Percentiles rank a stretch among this genome's conserved stretches.
phyloP scores from a whole-genome alignment of 30 jellyfish, hydroid and myxozoan genomes.

The Pseudorhiza aurosa region DNA sequence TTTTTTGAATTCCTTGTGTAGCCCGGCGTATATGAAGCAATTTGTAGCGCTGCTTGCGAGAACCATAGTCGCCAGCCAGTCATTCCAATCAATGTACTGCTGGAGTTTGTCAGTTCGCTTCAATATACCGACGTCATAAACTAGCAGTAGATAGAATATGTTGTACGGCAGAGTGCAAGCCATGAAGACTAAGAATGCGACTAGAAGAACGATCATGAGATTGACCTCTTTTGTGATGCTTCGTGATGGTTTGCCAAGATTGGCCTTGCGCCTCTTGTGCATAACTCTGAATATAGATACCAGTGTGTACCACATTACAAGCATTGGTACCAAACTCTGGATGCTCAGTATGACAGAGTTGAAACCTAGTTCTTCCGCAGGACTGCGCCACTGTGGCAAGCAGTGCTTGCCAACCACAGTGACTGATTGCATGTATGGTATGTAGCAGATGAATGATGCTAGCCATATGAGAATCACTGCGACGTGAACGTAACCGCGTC shows the following conservation, averaged over 20 bases:
- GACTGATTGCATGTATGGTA: constrained; percentile 46
- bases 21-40: constrained; percentile 77
- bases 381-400: constrained; percentile 50
- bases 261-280: constrained; percentile 28
- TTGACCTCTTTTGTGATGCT: constrained; percentile 23
- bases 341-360: constrained; percentile 15
- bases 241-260: constrained; percentile 17
- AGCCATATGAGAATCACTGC: constrained; percentile 46
- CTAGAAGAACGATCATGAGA: constrained; percentile 30
- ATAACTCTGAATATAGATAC: constrained; percentile 7
- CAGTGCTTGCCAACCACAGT: constrained; percentile 46
- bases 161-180: constrained; percentile 79
- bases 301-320: constrained; percentile 35
- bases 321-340: constrained; percentile 51
- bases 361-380: constrained; percentile 43
- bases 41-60: constrained; percentile 62
- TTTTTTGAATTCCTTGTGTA: constrained; percentile 58
- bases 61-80: constrained; percentile 72
- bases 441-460: constrained; percentile 10
- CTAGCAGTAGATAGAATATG: constrained; percentile 47
- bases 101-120: neutral
- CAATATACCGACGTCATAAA: constrained; percentile 26
- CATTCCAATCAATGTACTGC: constrained; percentile 8
- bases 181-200: constrained; percentile 56
- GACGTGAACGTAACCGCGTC: constrained; percentile 19